Percentiles rank a stretch among this genome's conserved stretches.
phyloP scores from a whole-genome alignment of 2,113 vertebrate genomes.

The Hydrolagus affinis region DNA sequence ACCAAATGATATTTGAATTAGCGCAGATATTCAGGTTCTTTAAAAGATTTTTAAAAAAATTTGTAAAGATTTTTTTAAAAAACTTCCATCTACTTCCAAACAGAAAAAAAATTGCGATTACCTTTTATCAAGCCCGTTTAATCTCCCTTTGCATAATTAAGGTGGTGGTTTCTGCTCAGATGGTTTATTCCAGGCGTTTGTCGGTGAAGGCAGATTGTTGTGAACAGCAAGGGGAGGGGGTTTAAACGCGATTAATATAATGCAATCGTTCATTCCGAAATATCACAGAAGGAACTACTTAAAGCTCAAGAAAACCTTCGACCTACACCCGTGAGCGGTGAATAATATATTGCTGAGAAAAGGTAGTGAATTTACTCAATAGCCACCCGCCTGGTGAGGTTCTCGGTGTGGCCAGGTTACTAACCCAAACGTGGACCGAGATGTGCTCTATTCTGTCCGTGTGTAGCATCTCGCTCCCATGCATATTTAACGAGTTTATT shows the following conservation, averaged over 20 bases:
- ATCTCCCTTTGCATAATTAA: not conserved
- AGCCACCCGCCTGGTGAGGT: not conserved
- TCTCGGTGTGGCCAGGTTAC: too few species aligned
- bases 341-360: not conserved
- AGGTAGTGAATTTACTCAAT: not conserved
- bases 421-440: not conserved
- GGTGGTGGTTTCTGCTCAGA: not conserved
- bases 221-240: not conserved
- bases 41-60: too few species aligned
- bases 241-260: too few species aligned
- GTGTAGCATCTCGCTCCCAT: not conserved
- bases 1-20: too few species aligned
- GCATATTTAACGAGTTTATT: not conserved
- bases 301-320: not conserved
- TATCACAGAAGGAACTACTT: too few species aligned
- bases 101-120: too few species aligned
- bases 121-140: too few species aligned
- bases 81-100: too few species aligned
- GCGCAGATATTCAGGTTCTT: too few species aligned
- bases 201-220: not conserved
- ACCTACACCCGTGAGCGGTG: not conserved
- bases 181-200: not conserved
- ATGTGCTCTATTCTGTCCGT: not conserved
- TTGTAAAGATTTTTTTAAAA: too few species aligned
- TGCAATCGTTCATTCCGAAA: too few species aligned